Conservation (phyloP, 2,113 vertebrate species). For the Drymodes brunneopygia region DNA sequence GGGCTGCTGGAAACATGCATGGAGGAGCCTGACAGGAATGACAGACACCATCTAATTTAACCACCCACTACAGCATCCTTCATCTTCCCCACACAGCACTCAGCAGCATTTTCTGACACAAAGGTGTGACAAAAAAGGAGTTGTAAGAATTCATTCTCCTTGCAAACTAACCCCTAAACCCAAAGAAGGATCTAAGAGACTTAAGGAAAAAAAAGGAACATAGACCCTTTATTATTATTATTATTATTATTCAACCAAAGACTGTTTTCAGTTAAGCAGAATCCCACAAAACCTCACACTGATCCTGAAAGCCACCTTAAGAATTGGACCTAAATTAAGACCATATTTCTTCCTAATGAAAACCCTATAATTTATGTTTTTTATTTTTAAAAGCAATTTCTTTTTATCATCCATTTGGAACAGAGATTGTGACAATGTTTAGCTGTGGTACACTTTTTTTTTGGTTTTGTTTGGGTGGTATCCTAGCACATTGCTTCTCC, state of each 20-base stretch:
- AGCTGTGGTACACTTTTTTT: background rate
- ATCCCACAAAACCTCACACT: background rate
- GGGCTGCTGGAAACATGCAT: background rate
- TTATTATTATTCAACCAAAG: background rate
- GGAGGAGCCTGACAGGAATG: background rate
- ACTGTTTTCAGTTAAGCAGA: background rate
- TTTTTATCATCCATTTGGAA: background rate
- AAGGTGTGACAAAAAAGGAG: background rate
- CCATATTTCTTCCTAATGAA: background rate
- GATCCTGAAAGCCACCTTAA: background rate
- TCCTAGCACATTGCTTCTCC: background rate
- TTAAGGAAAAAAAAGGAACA: background rate
- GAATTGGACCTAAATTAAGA: background rate
- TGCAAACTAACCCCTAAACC: background rate
- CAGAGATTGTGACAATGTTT: background rate
- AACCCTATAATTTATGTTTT: background rate
- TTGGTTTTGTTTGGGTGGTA: background rate
- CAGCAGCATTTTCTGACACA: background rate
- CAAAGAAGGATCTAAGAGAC: background rate
- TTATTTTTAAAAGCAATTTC: background rate
- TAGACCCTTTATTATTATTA: no score
- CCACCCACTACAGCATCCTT: background rate
- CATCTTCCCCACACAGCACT: background rate
- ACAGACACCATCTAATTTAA: background rate
- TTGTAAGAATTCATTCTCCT: background rate